These are phyloP conservation scores for Heteropelma amictum DNA, from an alignment of 2,888 invertebrate genomes.

Conservation along the genomic window DNA sequence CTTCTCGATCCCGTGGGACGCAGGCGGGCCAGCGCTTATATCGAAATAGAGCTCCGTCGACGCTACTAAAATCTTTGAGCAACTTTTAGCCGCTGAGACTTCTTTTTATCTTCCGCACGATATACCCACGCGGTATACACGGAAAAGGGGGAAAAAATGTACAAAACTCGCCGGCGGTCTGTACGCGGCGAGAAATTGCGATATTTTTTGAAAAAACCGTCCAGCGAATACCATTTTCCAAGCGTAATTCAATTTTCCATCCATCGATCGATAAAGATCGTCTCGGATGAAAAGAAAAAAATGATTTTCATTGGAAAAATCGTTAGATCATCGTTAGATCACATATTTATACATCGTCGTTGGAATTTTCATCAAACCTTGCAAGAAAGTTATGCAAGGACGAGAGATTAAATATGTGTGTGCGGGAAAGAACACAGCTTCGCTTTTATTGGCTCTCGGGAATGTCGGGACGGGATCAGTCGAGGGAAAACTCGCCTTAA, in stretches of 20 bases:
- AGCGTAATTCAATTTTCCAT: too few species aligned
- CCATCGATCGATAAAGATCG: too few species aligned
- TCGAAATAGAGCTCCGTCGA: constrained; percentile 48
- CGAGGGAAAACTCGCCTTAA: background rate
- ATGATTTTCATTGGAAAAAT: too few species aligned
- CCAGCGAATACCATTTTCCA: too few species aligned
- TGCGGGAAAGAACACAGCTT: background rate
- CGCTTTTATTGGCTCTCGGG: background rate
- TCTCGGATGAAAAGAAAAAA: too few species aligned
- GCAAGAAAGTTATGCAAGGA: too few species aligned
- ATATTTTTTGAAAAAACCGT: too few species aligned
- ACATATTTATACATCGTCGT: too few species aligned
- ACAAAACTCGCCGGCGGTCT: background rate
- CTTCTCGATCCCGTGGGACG: background rate
- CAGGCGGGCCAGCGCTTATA: constrained; percentile 19
- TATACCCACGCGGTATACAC: too few species aligned
- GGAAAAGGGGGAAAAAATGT: background rate
- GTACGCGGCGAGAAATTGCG: too few species aligned
- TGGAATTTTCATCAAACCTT: too few species aligned
- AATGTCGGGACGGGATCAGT: constrained; percentile 1
- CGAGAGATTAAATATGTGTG: background rate
- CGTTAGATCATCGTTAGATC: too few species aligned
- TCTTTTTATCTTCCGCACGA: background rate
- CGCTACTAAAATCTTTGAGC: constrained; percentile 52
- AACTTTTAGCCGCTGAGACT: constrained; percentile 38